A percentile compares a stretch with the other conserved stretches of the same genome.
These are phyloP conservation scores for Hirtodrosophila confusa DNA, from an alignment of 2,888 invertebrate species.

Conservation along the genomic window DNA sequence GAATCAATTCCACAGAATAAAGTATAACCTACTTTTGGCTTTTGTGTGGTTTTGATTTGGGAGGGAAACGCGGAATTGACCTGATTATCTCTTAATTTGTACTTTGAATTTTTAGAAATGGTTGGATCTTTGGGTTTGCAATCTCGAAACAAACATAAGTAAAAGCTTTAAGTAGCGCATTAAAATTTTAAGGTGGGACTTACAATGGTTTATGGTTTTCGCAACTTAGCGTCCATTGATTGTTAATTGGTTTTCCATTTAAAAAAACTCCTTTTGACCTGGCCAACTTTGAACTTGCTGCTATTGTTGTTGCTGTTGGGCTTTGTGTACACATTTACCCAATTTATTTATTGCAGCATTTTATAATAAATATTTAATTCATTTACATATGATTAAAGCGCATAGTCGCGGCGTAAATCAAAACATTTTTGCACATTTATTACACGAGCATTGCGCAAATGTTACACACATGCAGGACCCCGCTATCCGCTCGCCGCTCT, in stretches of 20 bases:
- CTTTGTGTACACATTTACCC: slow-evolving; percentile 53
- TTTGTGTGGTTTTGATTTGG: too few species aligned
- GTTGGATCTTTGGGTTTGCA: too few species aligned
- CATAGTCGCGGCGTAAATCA: slow-evolving; percentile 70
- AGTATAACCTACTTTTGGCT: too few species aligned
- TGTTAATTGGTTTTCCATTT: slow-evolving; percentile 32
- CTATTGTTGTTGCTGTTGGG: slow-evolving; percentile 3
- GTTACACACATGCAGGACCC: not conserved
- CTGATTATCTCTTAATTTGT: too few species aligned
- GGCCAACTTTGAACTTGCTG: slow-evolving; percentile 4
- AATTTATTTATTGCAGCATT: slow-evolving; percentile 69
- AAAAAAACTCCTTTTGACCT: not conserved
- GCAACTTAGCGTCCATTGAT: slow-evolving; percentile 30
- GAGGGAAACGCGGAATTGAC: too few species aligned
- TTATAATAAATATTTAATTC: slow-evolving; percentile 77
- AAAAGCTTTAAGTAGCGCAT: not conserved
- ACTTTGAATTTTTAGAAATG: too few species aligned
- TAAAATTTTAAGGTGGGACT: not conserved
- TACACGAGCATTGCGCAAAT: slow-evolving; percentile 32
- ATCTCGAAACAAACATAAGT: too few species aligned
- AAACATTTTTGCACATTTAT: slow-evolving; percentile 73
- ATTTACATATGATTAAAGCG: slow-evolving; percentile 77
- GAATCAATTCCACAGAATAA: too few species aligned
- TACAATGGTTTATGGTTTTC: not conserved
- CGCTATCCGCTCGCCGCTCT: too few species aligned